Evolutionary conservation across 2,113 vertebrate species (phyloP).

Genomic region (Calypte anna): DNA sequence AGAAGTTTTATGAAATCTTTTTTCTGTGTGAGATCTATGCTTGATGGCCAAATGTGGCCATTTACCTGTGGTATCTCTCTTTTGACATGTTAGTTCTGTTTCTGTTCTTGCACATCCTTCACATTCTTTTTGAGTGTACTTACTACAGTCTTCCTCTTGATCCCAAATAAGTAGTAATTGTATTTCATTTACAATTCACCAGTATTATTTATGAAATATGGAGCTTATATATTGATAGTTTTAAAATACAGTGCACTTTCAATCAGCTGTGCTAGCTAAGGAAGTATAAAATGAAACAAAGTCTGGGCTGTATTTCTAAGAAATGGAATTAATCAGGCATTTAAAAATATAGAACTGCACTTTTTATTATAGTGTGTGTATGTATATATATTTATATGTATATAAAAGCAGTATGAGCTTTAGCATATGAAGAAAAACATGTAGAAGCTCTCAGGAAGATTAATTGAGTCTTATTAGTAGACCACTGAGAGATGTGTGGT

Average conservation of each 20-base stretch:
- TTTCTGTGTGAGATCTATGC: background rate
- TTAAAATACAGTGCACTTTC: background rate
- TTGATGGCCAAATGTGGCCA: background rate
- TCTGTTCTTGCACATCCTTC: background rate
- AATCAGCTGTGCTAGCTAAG: background rate
- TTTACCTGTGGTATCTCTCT: background rate
- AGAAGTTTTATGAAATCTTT: background rate
- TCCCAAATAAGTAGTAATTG: background rate
- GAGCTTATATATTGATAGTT: background rate
- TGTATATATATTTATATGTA: no score
- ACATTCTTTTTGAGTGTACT: background rate
- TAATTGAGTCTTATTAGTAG: background rate
- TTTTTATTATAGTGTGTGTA: background rate
- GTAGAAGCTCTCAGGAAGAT: background rate
- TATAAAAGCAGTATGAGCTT: background rate
- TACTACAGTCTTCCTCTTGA: background rate
- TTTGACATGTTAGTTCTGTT: background rate
- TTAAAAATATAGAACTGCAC: background rate
- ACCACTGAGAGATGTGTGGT: background rate
- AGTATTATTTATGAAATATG: background rate
- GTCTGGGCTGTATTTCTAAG: background rate
- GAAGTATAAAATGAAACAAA: background rate
- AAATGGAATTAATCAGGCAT: background rate
- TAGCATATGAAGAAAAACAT: background rate
- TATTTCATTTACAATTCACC: background rate